Evolutionary conservation across 2,888 invertebrate genomes (phyloP).

Genomic region (Aricia artaxerxes): DNA sequence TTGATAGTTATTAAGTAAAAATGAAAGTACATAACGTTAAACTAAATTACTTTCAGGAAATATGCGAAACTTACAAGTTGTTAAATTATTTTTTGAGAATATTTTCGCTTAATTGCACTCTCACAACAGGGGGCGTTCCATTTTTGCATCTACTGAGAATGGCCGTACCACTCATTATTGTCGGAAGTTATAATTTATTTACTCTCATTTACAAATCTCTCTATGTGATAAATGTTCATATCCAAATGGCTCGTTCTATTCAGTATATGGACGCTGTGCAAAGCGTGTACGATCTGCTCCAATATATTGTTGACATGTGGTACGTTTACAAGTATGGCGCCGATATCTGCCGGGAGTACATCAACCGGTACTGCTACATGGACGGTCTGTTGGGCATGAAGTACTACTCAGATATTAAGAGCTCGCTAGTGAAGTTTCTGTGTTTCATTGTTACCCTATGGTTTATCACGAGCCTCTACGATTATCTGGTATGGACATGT

Average conservation of each 20-base stretch:
- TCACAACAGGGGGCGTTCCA: background rate
- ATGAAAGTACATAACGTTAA: background rate
- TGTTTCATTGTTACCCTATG: slow-evolving; percentile 50
- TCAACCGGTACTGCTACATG: slow-evolving; percentile 55
- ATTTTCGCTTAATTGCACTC: background rate
- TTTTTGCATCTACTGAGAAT: slow-evolving; percentile 40
- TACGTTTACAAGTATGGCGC: slow-evolving; percentile 59
- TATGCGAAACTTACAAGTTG: background rate
- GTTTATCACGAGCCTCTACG: slow-evolving; percentile 50
- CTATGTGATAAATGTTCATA: slow-evolving; percentile 43
- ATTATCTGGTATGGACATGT: slow-evolving; percentile 55
- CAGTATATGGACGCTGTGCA: slow-evolving; percentile 58
- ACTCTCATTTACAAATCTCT: slow-evolving; percentile 54
- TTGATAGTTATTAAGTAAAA: background rate
- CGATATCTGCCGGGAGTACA: slow-evolving; percentile 53
- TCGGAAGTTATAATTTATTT: slow-evolving; percentile 48
- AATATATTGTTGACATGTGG: slow-evolving; percentile 59
- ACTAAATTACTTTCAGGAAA: background rate
- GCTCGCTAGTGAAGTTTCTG: slow-evolving; percentile 48
- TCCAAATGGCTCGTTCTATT: slow-evolving; percentile 50
- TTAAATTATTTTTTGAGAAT: background rate
- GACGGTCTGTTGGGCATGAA: slow-evolving; percentile 54
- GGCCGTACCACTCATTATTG: slow-evolving; percentile 40
- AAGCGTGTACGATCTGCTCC: slow-evolving; percentile 55
- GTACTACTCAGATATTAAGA: slow-evolving; percentile 47